These are phyloP conservation scores for Heliopora coerulea DNA, from an alignment of 92 coral and sea anemone species.

Conservation along the genomic window DNA sequence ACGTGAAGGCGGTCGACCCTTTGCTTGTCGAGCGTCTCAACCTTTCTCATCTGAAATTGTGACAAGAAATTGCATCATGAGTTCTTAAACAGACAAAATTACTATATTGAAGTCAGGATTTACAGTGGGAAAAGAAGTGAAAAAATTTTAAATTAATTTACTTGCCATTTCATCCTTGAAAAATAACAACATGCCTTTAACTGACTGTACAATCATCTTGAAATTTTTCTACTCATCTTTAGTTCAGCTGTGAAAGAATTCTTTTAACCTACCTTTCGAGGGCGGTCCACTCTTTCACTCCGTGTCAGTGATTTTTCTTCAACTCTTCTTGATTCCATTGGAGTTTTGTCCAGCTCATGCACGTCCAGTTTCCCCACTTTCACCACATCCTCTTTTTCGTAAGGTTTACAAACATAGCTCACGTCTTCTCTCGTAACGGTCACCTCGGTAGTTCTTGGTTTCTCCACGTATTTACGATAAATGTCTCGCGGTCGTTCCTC, in stretches of 20 bases:
- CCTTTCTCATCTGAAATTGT: slow-evolving; percentile 12
- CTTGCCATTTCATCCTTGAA: too few species aligned
- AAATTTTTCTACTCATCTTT: not conserved
- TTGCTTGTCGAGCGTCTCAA: not conserved
- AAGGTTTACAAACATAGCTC: not conserved
- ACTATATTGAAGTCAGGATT: too few species aligned
- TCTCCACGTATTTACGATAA: not conserved
- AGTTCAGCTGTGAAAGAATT: not conserved
- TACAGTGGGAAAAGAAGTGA: too few species aligned
- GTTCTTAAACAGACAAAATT: too few species aligned
- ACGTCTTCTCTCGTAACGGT: not conserved
- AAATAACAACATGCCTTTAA: too few species aligned
- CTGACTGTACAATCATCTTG: not conserved
- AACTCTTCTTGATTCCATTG: not conserved
- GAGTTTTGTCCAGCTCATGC: not conserved
- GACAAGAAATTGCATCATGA: too few species aligned
- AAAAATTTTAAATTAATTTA: too few species aligned
- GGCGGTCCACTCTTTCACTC: not conserved
- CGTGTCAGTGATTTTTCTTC: not conserved
- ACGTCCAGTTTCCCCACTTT: not conserved
- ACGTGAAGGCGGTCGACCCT: not conserved
- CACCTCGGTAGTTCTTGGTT: not conserved
- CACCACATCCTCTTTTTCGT: not conserved
- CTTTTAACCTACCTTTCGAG: not conserved
- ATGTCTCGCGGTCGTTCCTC: not conserved